phyloP scores from a whole-genome alignment of 2,113 vertebrate genomes.

The Pachyramphus minor region DNA sequence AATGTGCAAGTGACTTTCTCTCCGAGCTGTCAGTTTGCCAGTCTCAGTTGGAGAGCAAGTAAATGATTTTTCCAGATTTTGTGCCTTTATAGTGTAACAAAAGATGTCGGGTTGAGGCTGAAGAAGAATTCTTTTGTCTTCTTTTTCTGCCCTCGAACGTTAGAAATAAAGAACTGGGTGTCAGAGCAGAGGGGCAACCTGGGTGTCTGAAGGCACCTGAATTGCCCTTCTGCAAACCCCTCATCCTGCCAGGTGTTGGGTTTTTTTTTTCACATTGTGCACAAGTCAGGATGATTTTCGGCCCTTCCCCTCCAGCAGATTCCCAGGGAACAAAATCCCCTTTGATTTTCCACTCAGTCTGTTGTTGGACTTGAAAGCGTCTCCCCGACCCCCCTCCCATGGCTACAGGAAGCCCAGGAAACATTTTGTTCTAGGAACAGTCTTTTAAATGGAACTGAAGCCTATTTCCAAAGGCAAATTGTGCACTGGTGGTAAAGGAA shows the following conservation, averaged over 20 bases:
- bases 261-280: neutral
- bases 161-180: conserved; percentile 7
- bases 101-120: neutral
- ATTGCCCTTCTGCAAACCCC: neutral
- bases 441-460: neutral
- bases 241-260: neutral
- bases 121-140: neutral
- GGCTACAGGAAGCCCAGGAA: neutral
- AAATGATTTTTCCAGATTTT: conserved; percentile 61
- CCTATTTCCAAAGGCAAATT: neutral
- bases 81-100: conserved; percentile 49
- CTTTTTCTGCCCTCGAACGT: conserved; percentile 40
- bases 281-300: neutral
- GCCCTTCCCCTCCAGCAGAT: neutral
- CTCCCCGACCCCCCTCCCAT: neutral
- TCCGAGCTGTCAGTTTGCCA: conserved; percentile 37
- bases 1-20: conserved; percentile 50
- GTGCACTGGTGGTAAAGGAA: neutral
- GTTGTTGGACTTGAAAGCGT: neutral
- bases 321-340: neutral
- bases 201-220: neutral
- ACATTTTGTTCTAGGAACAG: neutral
- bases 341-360: neutral
- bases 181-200: neutral
- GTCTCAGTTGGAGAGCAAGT: conserved; percentile 15